Evolutionary conservation across 2,888 invertebrate genomes (phyloP), one percentile per base, ranked within the genome.

Genomic region (Endomychus coccineus): DNA sequence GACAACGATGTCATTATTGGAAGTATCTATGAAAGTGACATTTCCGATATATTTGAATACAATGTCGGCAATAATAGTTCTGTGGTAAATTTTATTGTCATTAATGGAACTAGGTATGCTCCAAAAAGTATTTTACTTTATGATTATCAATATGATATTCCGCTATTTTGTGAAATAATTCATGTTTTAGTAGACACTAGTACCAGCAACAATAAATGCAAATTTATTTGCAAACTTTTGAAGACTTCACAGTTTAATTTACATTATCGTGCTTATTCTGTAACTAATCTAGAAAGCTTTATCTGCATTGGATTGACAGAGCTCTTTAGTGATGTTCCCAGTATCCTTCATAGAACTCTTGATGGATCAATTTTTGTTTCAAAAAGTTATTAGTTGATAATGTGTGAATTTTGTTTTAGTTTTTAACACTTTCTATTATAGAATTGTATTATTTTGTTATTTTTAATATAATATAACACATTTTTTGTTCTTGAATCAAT

Each of bases 181-280:
- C 12, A 28, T 13, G 14, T 13, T 28, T 10, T 28, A 7, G 4
- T 28, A 2, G 28, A 3, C 14, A n/a, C 12, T 28, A 28, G 7
- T 12, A 24, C 13, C 3, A 6, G 13, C 2, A 4, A 28, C 4
- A 28, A 3, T 15, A 14, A 7, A 13, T 14, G 12, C n/a, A 13
- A 28, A 10, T 28, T 28, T 15, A 28, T 5, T 5, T 28, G 28
- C 14, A 5, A 13, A 2, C 14, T 14, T 2, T 9, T 28, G 6
- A 14, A 16, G 10, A 28, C 28, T 9, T 4, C 14, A 15, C 10
- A 10, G 2, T 28, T 28, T 28, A 16, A 14, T 9, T 12, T 10
- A 28, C 28, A 28, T 16, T 28, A 28, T 28, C 14, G 14, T 15
- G 3, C 28, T 5, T 28, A 28, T 9, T 14, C 4, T 4, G 28